Evolutionary conservation across 2,888 invertebrate genomes (phyloP).

Genomic region (Cataglyphis livida): DNA sequence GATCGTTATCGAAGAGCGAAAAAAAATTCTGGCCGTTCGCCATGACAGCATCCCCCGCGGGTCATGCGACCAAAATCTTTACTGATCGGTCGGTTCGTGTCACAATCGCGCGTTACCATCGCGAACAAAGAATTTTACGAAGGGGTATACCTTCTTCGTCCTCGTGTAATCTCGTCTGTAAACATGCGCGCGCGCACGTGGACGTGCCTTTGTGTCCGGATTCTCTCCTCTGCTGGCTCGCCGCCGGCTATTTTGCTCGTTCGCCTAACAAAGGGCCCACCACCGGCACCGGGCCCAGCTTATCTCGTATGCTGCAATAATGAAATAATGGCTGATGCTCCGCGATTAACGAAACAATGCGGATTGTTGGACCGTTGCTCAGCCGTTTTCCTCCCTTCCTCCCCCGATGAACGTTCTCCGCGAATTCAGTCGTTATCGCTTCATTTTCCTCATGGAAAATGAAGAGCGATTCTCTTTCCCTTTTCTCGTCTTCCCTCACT

Average conservation of each 20-base stretch:
- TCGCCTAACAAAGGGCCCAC: slow-evolving; percentile 47
- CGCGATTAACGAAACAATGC: slow-evolving; percentile 60
- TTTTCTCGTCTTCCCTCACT: background rate
- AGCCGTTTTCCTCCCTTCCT: background rate
- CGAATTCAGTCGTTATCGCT: slow-evolving; percentile 37
- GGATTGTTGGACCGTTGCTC: slow-evolving; percentile 32
- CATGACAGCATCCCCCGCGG: background rate
- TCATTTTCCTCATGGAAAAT: slow-evolving; percentile 50
- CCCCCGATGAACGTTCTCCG: background rate
- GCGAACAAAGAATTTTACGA: slow-evolving; percentile 58
- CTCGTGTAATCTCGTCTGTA: slow-evolving; percentile 61
- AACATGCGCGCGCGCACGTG: slow-evolving; percentile 48
- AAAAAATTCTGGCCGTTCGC: slow-evolving; percentile 51
- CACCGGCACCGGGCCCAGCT: background rate
- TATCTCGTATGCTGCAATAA: slow-evolving; percentile 51
- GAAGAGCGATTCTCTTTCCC: slow-evolving; percentile 19
- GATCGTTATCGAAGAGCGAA: slow-evolving; percentile 38
- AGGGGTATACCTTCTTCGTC: background rate
- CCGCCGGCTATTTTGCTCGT: slow-evolving; percentile 47
- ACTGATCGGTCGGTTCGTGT: slow-evolving; percentile 35
- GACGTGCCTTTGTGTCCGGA: slow-evolving; percentile 46
- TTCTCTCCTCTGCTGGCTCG: slow-evolving; percentile 30
- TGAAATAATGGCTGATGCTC: slow-evolving; percentile 58
- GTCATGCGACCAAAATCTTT: slow-evolving; percentile 19
- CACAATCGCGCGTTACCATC: slow-evolving; percentile 40